Evolutionary conservation across 1,140 invertebrate species (phyloP).

Genomic region (Drosophila neocordata): DNA sequence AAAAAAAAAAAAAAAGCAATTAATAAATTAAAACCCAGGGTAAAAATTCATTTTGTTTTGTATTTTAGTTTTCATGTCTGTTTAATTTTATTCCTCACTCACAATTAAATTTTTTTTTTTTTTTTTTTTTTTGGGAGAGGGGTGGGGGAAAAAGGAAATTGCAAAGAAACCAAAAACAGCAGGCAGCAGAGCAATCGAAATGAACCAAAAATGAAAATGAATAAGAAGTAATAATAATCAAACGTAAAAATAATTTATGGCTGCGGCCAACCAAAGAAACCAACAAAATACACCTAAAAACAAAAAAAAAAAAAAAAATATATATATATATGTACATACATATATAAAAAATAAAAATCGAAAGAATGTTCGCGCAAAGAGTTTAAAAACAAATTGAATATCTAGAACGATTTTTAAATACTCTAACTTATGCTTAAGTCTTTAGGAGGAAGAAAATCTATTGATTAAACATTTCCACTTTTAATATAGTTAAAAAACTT

Average conservation of each 20-base stretch:
- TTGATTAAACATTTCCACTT: no score
- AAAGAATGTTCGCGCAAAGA: conserved; percentile 8
- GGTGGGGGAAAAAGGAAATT: neutral
- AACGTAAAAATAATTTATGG: conserved; percentile 79
- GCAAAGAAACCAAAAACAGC: conserved; percentile 51
- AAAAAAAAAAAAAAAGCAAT: conserved; percentile 29
- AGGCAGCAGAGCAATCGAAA: conserved; percentile 24
- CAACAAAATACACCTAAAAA: conserved; percentile 46
- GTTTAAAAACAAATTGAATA: conserved; percentile 1
- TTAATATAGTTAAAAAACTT: no score
- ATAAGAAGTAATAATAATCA: conserved; percentile 78
- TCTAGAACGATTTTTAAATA: neutral
- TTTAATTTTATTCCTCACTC: conserved; percentile 77
- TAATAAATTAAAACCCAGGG: conserved; percentile 53
- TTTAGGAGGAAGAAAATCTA: no score
- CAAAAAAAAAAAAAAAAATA: conserved; percentile 43
- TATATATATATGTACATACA: no score
- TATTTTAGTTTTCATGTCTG: conserved; percentile 48
- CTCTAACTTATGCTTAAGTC: neutral
- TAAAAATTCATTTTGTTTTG: conserved; percentile 20
- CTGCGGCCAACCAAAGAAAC: conserved; percentile 49
- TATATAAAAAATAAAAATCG: conserved; percentile 31
- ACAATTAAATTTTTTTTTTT: conserved; percentile 45
- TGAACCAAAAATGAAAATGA: conserved; percentile 37
- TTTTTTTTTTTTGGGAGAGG: neutral